These are phyloP conservation scores for Linyphia triangularis DNA, from an alignment of 2,888 invertebrate genomes.

Conservation along the genomic window DNA sequence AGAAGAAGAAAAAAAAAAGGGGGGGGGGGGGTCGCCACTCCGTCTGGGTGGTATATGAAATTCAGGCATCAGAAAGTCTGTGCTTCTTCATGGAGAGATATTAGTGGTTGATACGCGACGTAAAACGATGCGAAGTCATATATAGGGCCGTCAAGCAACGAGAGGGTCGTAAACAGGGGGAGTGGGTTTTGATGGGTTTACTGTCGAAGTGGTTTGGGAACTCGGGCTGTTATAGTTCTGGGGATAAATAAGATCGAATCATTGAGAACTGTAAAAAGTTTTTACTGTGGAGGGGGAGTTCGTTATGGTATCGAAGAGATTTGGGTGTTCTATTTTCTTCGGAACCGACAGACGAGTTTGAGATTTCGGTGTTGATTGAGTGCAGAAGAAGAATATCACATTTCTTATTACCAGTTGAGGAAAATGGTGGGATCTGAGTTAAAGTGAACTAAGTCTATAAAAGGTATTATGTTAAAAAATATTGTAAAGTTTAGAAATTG, in stretches of 20 bases:
- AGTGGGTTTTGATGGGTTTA: conserved; percentile 57
- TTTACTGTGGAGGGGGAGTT: background rate
- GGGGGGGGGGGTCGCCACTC: conserved; percentile 13
- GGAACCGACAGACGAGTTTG: background rate
- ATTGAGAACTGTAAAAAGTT: conserved; percentile 32
- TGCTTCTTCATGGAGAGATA: conserved; percentile 40
- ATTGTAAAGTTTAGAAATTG: too few relatives aligned
- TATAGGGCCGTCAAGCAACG: conserved; percentile 25
- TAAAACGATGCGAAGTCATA: conserved; percentile 45
- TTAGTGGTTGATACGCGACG: conserved; percentile 62
- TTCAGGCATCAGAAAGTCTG: background rate
- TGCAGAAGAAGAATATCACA: too few relatives aligned
- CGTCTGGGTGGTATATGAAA: conserved; percentile 1
- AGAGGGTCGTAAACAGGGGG: background rate
- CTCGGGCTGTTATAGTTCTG: background rate
- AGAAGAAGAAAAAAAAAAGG: background rate
- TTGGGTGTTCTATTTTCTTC: background rate
- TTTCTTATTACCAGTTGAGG: too few relatives aligned
- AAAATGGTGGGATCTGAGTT: too few relatives aligned
- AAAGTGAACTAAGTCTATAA: too few relatives aligned
- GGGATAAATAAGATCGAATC: conserved; percentile 47
- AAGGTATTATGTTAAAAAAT: too few relatives aligned
- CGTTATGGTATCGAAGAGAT: background rate
- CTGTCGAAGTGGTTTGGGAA: background rate
- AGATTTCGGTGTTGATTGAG: background rate